Percentiles rank a stretch among this genome's conserved stretches.
phyloP scores from a whole-genome alignment of 2,113 vertebrate genomes.

The Hippopotamus amphibius region DNA sequence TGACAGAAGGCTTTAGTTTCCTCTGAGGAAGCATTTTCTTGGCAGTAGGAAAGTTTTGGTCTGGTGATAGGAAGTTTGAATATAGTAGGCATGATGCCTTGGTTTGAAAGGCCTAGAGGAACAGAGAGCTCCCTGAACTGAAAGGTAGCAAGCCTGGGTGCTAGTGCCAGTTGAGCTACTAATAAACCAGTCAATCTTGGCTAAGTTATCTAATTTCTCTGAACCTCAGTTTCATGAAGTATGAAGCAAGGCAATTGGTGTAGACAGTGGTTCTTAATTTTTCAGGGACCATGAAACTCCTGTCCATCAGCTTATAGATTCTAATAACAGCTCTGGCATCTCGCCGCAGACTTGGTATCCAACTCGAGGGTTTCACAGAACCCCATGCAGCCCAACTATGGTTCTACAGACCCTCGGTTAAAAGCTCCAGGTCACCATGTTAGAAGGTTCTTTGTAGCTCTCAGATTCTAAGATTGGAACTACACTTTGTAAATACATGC shows the following conservation, averaged over 20 bases:
- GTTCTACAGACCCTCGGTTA: background rate
- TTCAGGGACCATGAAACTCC: background rate
- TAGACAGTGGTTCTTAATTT: constrained; percentile 30
- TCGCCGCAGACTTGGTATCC: background rate
- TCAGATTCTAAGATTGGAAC: constrained; percentile 10
- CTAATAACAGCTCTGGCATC: background rate
- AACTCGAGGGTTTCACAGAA: background rate
- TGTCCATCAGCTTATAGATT: background rate
- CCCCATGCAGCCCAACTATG: background rate
- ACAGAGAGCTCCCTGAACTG: background rate
- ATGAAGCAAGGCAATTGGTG: background rate
- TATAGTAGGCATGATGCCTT: constrained; percentile 25
- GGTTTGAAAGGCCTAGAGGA: constrained; percentile 18
- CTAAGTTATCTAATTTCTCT: constrained; percentile 46
- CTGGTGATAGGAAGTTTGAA: constrained; percentile 29
- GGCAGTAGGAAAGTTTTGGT: background rate
- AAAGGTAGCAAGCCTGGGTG: background rate
- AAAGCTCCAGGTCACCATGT: background rate
- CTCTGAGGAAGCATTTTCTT: constrained; percentile 51
- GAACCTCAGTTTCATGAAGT: constrained; percentile 10
- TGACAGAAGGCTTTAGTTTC: constrained; percentile 53
- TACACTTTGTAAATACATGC: background rate
- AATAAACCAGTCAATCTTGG: background rate
- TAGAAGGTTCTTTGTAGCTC: background rate
- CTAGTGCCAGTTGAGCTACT: background rate